Base-by-base conservation (phyloP, 2,113 vertebrate genomes). In the Lophotis ruficrista region DNA sequence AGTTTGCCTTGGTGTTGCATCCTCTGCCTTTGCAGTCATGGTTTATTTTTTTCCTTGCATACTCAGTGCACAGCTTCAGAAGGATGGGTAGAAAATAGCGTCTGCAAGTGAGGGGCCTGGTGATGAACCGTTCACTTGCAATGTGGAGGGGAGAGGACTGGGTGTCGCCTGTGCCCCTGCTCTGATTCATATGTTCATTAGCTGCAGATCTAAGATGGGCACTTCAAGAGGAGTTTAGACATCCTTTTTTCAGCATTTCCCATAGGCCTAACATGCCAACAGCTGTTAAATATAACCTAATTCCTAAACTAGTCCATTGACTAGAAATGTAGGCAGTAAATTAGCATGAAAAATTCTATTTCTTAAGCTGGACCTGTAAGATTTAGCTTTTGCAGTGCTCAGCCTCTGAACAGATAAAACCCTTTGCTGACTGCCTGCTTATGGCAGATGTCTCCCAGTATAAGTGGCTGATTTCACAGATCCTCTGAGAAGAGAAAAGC, bases 161-260 rank as follows among this genome's bases (percentile, higher is more conserved):
- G 2, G 22, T 16, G 12, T 31, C 2, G 0, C 12, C 24, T 27
- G 20, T 75, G 51, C 53, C 20, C 17, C 1, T 0, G 6, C 14
- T 91, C 31, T 62, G 48, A 72, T 51, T 83, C 13, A 15, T 6
- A 7, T 10, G 11, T 62, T 72, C 38, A 28, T 72, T 83, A 85
- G 9, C 60, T 78, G 12, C 24, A 51, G 12, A 51, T 60, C 57
- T 72, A 45, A 35, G 30, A 45, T 41, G 31, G 30, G 1, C 7
- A 35, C 21, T 81, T 73, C 14, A 70, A 70, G 19, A 77, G 8
- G 28, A 23, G 15, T 64, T 87, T 68, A n/a, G 35, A 43, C 27
- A 73, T 8, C 13, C 12, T 37, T 30, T 77, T 80, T 51, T 28
- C 3, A 16, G n/a, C 13, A 64, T 87, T 83, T 88, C 12, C 35